Percentiles rank a stretch among this genome's conserved stretches.
phyloP scores from a whole-genome alignment of 2,888 invertebrate genomes.

The Acleris cristana region DNA sequence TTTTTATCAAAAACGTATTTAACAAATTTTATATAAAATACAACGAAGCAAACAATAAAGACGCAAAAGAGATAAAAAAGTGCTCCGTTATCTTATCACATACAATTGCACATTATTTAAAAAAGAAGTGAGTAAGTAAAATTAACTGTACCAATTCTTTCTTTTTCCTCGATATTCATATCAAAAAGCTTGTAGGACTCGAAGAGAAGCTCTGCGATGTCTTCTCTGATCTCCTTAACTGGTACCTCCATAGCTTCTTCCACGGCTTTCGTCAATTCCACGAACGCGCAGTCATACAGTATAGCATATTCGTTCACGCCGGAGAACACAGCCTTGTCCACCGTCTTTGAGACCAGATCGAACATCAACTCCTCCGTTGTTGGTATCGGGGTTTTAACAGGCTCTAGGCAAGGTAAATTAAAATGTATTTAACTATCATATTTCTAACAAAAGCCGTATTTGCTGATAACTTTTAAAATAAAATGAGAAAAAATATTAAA shows the following conservation, averaged over 20 bases:
- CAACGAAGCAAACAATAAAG: no score
- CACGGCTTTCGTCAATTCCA: conserved; percentile 64
- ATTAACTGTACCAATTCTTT: conserved; percentile 58
- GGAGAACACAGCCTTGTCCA: conserved; percentile 67
- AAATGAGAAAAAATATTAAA: no score
- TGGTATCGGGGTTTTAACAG: conserved; percentile 61
- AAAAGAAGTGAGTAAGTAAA: neutral
- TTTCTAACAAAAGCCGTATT: neutral
- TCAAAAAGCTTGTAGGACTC: conserved; percentile 65
- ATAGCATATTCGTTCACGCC: conserved; percentile 59
- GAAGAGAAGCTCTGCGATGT: conserved; percentile 60
- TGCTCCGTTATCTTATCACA: no score
- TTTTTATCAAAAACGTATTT: neutral
- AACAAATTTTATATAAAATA: no score
- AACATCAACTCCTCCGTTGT: conserved; percentile 63
- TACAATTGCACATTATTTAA: no score
- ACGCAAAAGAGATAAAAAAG: no score
- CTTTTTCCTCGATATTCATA: conserved; percentile 62
- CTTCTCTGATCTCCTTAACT: conserved; percentile 62
- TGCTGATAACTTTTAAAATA: no score
- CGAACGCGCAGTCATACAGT: conserved; percentile 70
- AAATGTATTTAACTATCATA: neutral
- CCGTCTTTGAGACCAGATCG: conserved; percentile 57
- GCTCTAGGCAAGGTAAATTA: conserved; percentile 50
- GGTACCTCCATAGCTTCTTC: conserved; percentile 76